A percentile compares a stretch with the other conserved stretches of the same genome.
Conservation (phyloP, 2,113 vertebrate genomes). For the Halichoerus grypus region DNA sequence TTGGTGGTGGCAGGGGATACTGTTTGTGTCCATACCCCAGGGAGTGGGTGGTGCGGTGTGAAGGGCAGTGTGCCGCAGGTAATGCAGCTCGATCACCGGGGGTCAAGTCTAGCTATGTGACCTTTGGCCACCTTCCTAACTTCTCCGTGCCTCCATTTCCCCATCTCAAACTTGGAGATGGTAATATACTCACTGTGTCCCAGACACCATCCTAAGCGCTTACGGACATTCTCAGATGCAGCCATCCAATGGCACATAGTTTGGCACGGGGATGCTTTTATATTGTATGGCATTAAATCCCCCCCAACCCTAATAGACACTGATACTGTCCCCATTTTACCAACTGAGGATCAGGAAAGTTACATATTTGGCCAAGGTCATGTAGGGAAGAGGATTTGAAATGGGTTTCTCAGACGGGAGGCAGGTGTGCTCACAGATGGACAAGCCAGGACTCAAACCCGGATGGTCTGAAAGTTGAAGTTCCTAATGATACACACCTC, state of each 20-base stretch:
- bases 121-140: background rate
- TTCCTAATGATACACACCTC: accelerated
- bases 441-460: background rate
- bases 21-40: background rate
- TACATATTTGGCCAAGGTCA: background rate
- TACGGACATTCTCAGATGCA: no score
- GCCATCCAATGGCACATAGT: background rate
- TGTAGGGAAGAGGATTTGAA: background rate
- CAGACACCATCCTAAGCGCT: background rate
- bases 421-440: background rate
- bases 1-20: background rate
- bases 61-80: no score
- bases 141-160: background rate
- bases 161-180: background rate
- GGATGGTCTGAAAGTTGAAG: background rate
- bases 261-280: background rate
- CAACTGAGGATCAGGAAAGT: background rate
- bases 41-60: background rate
- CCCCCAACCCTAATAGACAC: background rate
- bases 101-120: background rate
- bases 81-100: accelerated
- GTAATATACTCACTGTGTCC: background rate
- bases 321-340: background rate
- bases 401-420: background rate
- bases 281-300: background rate